Evolutionary conservation across 2,113 vertebrate genomes (phyloP), one percentile per base, ranked within the genome.

Genomic region (Paramisgurnus dabryanus): DNA sequence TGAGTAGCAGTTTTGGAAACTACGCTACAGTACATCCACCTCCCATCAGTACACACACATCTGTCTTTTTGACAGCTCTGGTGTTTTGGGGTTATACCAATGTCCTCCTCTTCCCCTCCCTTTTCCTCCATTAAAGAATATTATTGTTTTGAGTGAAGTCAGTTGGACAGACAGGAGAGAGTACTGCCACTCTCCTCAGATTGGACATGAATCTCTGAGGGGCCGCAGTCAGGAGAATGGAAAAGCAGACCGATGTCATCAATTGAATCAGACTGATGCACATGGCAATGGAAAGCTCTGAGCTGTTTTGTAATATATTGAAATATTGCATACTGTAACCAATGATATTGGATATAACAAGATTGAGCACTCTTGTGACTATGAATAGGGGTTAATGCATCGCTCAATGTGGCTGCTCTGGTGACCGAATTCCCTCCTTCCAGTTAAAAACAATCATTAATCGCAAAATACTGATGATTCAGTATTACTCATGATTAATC

Each of bases 201-300:
- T 70, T 67, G 61, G 18, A 47, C 39, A 63, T 22, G 12, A 66
- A 64, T 80, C 79, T 80, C 79, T 5, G 67, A 72, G 75, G 80
- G 61, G n/a, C 53, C 13, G 0, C 45, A 65, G 67, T 71, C 64
- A 61, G 58, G 61, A 72, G n/a, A 27, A 39, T 57, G 57, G 67
- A 60, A 27, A 55, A 67, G 34, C 71, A 22, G 22, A 18, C 49
- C 45, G 15, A 40, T 49, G 66, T 50, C 53, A 79, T 79, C 66
- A 61, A 9, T 58, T 68, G 41, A 80, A 79, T 61, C 60, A 39
- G 66, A 79, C 18, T 17, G 64, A 61, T 22, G 55, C 66, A 43
- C 45, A 10, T 61, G 58, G 66, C 8, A 39, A 79, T n/a, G 40
- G 39, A n/a, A n/a, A 61, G 11, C 67, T 63, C 39, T 7, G 43